phyloP scores from a whole-genome alignment of 2,797 vertebrate species.

The Gambelia wislizenii region DNA sequence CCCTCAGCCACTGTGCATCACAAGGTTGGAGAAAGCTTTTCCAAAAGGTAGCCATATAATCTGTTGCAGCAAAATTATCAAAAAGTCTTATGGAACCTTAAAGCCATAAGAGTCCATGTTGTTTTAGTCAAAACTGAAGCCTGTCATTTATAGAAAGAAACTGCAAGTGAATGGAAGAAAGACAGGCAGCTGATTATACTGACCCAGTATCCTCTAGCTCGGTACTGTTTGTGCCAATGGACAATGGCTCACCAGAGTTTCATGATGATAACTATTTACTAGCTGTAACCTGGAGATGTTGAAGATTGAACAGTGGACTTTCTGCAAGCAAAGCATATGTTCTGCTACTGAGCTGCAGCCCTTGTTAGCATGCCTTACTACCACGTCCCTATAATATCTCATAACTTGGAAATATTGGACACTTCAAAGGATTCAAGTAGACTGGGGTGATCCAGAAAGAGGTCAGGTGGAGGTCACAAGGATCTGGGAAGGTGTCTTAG shows the following conservation, averaged over 20 bases:
- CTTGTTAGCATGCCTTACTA: too few species aligned
- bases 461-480: too few species aligned
- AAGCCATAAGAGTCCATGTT: neutral
- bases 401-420: too few species aligned
- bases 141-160: neutral
- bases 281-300: neutral
- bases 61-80: neutral
- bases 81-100: neutral
- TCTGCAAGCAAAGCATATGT: neutral
- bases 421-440: too few species aligned
- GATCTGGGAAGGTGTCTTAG: too few species aligned
- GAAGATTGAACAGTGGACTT: neutral
- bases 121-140: neutral
- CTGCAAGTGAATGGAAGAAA: neutral
- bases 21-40: neutral
- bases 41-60: constrained; percentile 1
- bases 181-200: too few species aligned
- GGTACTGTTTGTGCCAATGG: neutral
- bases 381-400: too few species aligned
- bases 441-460: too few species aligned
- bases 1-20: neutral
- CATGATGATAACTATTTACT: neutral
- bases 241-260: neutral
- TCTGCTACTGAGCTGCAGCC: neutral
- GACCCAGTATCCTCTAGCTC: neutral